Evolutionary conservation across 2,797 vertebrate species (phyloP).

Genomic region (Schizothorax lantsangensis): DNA sequence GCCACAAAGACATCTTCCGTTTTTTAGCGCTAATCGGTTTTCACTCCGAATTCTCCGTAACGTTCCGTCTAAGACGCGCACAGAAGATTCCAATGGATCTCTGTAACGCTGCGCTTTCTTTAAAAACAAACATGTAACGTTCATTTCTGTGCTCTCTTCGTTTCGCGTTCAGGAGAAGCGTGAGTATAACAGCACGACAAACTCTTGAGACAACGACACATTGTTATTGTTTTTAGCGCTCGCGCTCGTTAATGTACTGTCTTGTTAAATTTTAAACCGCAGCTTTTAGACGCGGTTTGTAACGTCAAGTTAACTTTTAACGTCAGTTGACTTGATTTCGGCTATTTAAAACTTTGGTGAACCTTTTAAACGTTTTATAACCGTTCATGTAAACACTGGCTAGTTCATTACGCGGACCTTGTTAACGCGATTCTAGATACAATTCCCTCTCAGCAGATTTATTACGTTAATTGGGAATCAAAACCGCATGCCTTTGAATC

Average conservation of each 20-base stretch:
- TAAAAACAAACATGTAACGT: constrained; percentile 45
- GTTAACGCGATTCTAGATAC: constrained; percentile 42
- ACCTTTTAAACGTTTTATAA: neutral
- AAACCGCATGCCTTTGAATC: constrained; percentile 12
- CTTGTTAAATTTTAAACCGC: neutral
- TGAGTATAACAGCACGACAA: constrained; percentile 57
- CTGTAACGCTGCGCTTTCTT: constrained; percentile 43
- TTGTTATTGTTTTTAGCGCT: constrained; percentile 13
- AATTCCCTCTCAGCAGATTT: neutral
- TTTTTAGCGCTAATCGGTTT: neutral
- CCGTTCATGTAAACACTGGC: neutral
- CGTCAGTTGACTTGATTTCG: neutral
- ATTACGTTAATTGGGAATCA: neutral
- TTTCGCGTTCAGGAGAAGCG: constrained; percentile 49
- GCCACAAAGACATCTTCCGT: constrained; percentile 29
- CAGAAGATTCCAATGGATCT: constrained; percentile 44
- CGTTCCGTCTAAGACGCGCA: constrained; percentile 3
- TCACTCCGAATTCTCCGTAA: neutral
- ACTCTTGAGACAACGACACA: neutral
- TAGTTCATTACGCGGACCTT: constrained; percentile 29
- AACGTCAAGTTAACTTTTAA: no score
- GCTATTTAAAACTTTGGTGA: neutral
- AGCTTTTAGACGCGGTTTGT: neutral
- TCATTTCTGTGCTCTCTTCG: constrained; percentile 31
- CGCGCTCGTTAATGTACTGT: neutral